These are phyloP conservation scores for Aurelia aurita DNA, from an alignment of 30 jellyfish, hydroid and myxozoan species.

Conservation along the genomic window DNA sequence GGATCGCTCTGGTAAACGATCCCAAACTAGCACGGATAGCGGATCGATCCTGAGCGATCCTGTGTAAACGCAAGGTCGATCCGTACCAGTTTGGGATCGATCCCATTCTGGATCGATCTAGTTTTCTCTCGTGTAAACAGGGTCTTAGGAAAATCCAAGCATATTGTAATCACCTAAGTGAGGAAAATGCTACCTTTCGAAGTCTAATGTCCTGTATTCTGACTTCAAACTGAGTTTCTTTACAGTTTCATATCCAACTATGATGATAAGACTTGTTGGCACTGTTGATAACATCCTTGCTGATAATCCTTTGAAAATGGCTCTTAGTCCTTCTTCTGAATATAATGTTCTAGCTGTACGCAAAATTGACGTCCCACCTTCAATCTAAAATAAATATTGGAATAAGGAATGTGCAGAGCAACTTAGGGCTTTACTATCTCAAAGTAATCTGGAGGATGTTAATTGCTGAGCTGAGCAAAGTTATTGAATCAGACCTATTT, in stretches of 20 bases:
- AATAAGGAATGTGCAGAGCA: not conserved
- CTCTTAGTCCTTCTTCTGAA: conserved; percentile 87
- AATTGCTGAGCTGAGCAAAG: no score
- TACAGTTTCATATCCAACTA: conserved; percentile 89
- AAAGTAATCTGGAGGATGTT: not conserved
- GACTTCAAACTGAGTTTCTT: conserved; percentile 80
- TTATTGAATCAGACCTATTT: no score
- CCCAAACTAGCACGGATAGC: no score
- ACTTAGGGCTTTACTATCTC: not conserved
- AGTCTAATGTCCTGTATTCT: not conserved
- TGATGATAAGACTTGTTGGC: conserved; percentile 80
- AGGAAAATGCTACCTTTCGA: not conserved
- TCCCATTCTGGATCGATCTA: no score
- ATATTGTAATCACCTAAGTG: not conserved
- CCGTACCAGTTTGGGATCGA: no score
- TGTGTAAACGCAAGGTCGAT: no score
- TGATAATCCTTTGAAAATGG: conserved; percentile 86
- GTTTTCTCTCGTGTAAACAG: no score
- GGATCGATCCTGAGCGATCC: no score
- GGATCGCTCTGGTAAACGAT: no score
- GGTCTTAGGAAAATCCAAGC: no score
- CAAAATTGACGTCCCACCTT: conserved; percentile 82
- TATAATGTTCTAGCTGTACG: conserved; percentile 54
- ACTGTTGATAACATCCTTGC: conserved; percentile 88
- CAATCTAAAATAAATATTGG: conserved; percentile 46